Base-by-base conservation (phyloP, 2,888 invertebrate genomes). In the Allacma fusca region DNA sequence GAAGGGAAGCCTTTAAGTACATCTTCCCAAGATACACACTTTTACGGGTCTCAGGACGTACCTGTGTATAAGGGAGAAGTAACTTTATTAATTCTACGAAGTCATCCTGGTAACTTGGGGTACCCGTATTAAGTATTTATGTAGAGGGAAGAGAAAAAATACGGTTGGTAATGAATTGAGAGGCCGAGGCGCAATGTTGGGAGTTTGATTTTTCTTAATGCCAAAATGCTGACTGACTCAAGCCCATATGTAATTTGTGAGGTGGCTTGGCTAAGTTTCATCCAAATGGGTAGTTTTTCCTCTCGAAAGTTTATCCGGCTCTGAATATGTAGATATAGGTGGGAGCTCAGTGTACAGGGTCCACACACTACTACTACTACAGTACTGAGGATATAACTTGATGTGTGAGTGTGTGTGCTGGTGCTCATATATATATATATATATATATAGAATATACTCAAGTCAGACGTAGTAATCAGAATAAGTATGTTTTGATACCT, bases 121-220 rank as follows among this genome's bases (percentile, higher is more conserved):
- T 26, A 62, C 28, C 28, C 24, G 23, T 26, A 70, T 50, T 23
- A 50, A 70, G 19, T 67, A 50, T 28, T 43, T 43, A 43, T 23
- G 50, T 50, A 9, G 40, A 29, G 28, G 7, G 67, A 26, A 19
- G 28, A 16, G 67, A 26, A 67, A 29, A 29, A 29, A 67, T 23
- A 67, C 50, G 29, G 40, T 19, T 68, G 40, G 68, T 70, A 70
- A 70, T 70, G 69, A 70, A 71, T 50, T 29, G 71, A 71, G 71
- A 65, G 65, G 69, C 70, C 44, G 44, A 57, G 71, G 71, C 71
- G 57, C 57, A 71, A n/a, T 34, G 40, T 62, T 59, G 59, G 34
- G 73, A 62, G 28, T 73, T 62, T 73, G 26, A 73, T 73, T 73
- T 70, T 71, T 73, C 64, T 62, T 73, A 59, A 73, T 64, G 64